Base-by-base conservation (phyloP, 2,797 vertebrate genomes). In the Cyprinodon diabolis region DNA sequence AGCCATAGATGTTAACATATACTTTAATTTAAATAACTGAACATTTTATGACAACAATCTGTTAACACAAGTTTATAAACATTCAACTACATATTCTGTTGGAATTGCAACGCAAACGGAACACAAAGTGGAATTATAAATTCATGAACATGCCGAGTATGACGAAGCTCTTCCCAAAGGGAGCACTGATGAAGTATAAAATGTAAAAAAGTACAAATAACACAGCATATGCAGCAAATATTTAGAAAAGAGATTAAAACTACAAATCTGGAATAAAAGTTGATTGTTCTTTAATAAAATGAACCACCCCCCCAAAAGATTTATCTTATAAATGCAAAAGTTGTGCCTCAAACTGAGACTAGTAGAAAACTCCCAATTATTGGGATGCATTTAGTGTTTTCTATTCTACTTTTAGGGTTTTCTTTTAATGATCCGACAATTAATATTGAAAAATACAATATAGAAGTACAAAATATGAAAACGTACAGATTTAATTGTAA, bases 201-300 rank as follows among this genome's bases (percentile, higher is more conserved):
- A 89, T 85, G 91, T 85, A 12, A 23, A 94, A 95, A 95, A 94
- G 93, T 96, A 95, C 93, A 95, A 95, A 95, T 89, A 92, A 93
- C 90, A 88, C 78, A 86, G 84, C 88, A 92, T 90, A 43, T 89
- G 90, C 94, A 93, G 94, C 94, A 86, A 88, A 93, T 91, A 92
- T 91, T 84, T 78, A 93, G 83, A 90, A 86, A 81, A 90, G 90
- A 91, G 82, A 86, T 85, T 89, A 83, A 77, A 75, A 84, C 73
- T 15, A 86, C 87, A 89, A 84, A 79, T 82, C 86, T 78, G 77
- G 82, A 86, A 88, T 89, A 86, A 80, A 87, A 65, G 77, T 77
- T 84, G 10, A 57, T 66, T 73, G 43, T 77, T 76, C 63, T 77
- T 74, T 81, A 68, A 86, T 88, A 88, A 87, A 91, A 88, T 54